phyloP scores from a whole-genome alignment of 2,888 invertebrate genomes.

The Scaeva pyrastri region DNA sequence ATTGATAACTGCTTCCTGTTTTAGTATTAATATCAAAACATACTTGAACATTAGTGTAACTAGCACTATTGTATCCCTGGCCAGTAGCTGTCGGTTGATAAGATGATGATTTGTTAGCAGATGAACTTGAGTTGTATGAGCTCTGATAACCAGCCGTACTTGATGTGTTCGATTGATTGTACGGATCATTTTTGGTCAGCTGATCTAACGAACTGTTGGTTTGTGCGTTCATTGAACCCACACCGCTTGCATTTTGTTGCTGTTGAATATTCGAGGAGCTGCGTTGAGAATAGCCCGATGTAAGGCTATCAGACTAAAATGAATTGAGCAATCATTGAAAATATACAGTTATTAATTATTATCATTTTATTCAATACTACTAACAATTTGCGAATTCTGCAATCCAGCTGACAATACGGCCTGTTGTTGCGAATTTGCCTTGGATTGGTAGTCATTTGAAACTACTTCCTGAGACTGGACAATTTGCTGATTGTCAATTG shows the following conservation, averaged over 20 bases:
- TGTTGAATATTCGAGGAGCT: conserved; percentile 78
- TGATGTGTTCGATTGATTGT: conserved; percentile 81
- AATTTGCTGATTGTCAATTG: conserved; percentile 81
- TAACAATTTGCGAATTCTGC: conserved; percentile 83
- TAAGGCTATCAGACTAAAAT: conserved; percentile 81
- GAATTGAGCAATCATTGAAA: neutral
- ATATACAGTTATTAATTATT: neutral
- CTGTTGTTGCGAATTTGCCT: conserved; percentile 79
- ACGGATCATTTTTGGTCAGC: conserved; percentile 83
- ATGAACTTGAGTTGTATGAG: conserved; percentile 80
- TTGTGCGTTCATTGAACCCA: conserved; percentile 77
- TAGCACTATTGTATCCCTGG: conserved; percentile 82
- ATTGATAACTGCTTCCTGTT: neutral
- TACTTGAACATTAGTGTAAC: conserved; percentile 82
- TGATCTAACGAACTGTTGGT: conserved; percentile 80
- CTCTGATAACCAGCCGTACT: conserved; percentile 81
- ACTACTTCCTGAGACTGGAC: conserved; percentile 79
- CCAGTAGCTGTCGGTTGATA: conserved; percentile 82
- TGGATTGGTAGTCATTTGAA: conserved; percentile 82
- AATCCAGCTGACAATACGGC: conserved; percentile 79
- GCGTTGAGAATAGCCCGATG: conserved; percentile 81
- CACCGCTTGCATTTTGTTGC: conserved; percentile 78
- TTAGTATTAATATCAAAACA: conserved; percentile 1
- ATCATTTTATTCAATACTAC: conserved; percentile 24
- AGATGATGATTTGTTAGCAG: conserved; percentile 80